Percentiles rank a stretch among this genome's conserved stretches.
phyloP scores from a whole-genome alignment of 1,140 invertebrate genomes.

The Trachymyrmex cornetzi region DNA sequence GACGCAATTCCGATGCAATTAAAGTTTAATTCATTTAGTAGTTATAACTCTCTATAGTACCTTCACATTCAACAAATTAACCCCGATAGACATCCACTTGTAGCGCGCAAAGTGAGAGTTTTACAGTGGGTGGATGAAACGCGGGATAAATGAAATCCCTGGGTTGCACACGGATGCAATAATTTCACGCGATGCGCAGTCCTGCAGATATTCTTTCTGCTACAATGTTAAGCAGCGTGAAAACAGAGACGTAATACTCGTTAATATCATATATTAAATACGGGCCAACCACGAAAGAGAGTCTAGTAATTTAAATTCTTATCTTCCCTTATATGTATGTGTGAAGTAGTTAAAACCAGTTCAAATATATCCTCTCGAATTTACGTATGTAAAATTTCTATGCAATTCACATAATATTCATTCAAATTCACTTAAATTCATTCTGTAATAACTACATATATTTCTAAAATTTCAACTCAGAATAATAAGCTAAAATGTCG shows the following conservation, averaged over 20 bases:
- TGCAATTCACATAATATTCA: neutral
- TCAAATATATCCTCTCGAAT: neutral
- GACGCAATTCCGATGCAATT: conserved; percentile 46
- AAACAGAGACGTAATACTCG: conserved; percentile 39
- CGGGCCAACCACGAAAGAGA: neutral
- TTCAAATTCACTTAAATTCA: no score
- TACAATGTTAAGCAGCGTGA: conserved; percentile 35
- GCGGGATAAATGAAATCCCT: conserved; percentile 51
- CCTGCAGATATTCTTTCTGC: conserved; percentile 8
- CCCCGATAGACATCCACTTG: conserved; percentile 57
- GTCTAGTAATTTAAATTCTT: conserved; percentile 53
- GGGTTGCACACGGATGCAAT: conserved; percentile 43
- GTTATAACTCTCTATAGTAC: conserved; percentile 52
- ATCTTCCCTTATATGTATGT: neutral
- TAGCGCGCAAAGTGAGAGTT: conserved; percentile 38
- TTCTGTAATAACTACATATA: neutral
- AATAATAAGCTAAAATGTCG: neutral
- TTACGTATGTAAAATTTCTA: neutral
- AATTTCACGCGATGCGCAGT: conserved; percentile 36
- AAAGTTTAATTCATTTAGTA: conserved; percentile 62
- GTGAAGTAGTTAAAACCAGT: conserved; percentile 13
- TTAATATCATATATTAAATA: conserved; percentile 52
- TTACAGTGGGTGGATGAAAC: conserved; percentile 24
- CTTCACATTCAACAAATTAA: conserved; percentile 56
- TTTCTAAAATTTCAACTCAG: neutral